A percentile compares a stretch with the other conserved stretches of the same genome.
Evolutionary conservation across 2,113 vertebrate genomes (phyloP).

Genomic region (Scartelaos histophorus): DNA sequence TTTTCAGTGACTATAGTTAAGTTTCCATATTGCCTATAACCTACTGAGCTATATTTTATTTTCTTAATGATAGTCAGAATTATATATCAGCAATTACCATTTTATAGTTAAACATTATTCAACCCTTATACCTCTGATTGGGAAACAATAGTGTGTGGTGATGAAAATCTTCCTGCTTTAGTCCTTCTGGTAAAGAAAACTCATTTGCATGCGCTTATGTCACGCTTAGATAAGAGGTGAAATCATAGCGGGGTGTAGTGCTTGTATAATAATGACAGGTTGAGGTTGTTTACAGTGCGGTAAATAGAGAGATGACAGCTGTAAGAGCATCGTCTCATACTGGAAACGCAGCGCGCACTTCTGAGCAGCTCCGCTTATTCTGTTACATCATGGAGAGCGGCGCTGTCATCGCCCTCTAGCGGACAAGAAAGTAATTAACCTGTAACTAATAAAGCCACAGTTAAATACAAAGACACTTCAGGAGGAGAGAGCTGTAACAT

Average conservation of each 20-base stretch:
- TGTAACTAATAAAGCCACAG: background rate
- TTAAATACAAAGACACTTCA: background rate
- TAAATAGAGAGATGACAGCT: conserved; percentile 18
- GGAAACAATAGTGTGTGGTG: background rate
- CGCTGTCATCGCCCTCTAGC: conserved; percentile 69
- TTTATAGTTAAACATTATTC: too few relatives aligned
- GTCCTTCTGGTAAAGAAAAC: background rate
- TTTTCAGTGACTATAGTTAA: too few relatives aligned
- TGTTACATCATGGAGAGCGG: conserved; percentile 5
- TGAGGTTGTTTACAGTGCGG: background rate
- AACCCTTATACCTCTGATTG: too few relatives aligned
- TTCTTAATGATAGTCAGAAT: too few relatives aligned
- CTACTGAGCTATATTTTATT: too few relatives aligned
- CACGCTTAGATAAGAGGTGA: background rate
- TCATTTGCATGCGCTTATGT: background rate
- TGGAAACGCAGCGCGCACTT: conserved; percentile 26
- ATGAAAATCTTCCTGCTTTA: background rate
- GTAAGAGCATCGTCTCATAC: conserved; percentile 20
- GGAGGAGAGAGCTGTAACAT: background rate
- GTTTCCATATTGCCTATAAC: too few relatives aligned
- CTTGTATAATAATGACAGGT: background rate
- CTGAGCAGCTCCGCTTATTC: conserved; percentile 22
- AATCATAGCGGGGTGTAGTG: background rate
- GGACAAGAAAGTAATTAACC: conserved; percentile 27
- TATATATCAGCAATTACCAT: too few relatives aligned